These are phyloP conservation scores for Adelognathus sp. DNA, from an alignment of 2,888 invertebrate species.

Conservation along the genomic window DNA sequence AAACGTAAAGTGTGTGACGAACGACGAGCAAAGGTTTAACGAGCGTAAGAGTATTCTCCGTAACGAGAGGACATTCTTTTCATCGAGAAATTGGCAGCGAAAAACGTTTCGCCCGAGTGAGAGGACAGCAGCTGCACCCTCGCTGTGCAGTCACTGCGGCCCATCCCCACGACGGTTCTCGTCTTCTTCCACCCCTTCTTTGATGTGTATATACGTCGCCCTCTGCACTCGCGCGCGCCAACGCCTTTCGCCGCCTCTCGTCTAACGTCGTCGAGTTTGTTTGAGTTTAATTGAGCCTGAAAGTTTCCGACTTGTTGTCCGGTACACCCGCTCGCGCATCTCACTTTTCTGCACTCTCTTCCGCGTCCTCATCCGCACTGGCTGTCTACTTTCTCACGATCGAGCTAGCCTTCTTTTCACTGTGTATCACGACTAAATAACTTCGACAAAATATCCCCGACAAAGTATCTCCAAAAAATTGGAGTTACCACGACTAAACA, in stretches of 20 bases:
- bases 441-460: too few species aligned
- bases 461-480: too few species aligned
- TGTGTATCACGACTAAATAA: slow-evolving; percentile 31
- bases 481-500: too few species aligned
- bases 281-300: slow-evolving; percentile 75
- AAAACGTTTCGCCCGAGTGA: slow-evolving; percentile 53
- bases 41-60: slow-evolving; percentile 39
- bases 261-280: slow-evolving; percentile 68
- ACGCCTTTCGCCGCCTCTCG: slow-evolving; percentile 32
- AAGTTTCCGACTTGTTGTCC: slow-evolving; percentile 73
- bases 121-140: slow-evolving; percentile 51
- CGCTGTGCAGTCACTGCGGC: not conserved
- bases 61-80: slow-evolving; percentile 51
- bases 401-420: slow-evolving; percentile 14
- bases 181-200: not conserved
- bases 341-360: slow-evolving; percentile 33
- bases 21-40: slow-evolving; percentile 30
- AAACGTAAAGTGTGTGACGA: not conserved
- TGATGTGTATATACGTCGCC: not conserved
- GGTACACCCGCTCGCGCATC: slow-evolving; percentile 20
- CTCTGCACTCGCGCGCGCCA: slow-evolving; percentile 17
- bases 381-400: slow-evolving; percentile 43
- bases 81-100: slow-evolving; percentile 64
- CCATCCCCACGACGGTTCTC: not conserved
- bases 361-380: slow-evolving; percentile 32